phyloP scores from a whole-genome alignment of 2,113 vertebrate genomes.

The Panthera uncia region DNA sequence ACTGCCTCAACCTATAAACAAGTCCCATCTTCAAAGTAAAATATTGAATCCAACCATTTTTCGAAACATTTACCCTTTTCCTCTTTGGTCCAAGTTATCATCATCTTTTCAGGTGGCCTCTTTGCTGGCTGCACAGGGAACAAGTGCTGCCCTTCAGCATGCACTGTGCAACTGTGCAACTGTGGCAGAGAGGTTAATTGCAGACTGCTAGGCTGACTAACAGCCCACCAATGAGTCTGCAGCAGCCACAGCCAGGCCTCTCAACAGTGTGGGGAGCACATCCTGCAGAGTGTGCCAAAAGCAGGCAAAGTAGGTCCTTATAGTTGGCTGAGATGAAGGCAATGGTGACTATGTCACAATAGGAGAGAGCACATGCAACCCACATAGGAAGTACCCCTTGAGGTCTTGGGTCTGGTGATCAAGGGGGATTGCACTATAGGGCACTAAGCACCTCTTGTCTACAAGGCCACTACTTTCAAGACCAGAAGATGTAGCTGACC shows the following conservation, averaged over 20 bases:
- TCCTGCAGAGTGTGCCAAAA: background rate
- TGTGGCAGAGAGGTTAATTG: background rate
- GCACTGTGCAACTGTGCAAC: background rate
- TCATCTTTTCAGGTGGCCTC: background rate
- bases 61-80: background rate
- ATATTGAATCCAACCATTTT: constrained; percentile 30
- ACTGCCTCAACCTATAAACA: background rate
- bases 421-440: background rate
- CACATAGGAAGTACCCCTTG: background rate
- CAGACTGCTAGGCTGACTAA: background rate
- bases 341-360: background rate
- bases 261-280: background rate
- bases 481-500: background rate
- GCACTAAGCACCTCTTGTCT: background rate
- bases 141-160: background rate
- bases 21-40: background rate
- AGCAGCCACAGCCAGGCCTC: background rate
- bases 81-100: background rate
- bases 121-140: background rate
- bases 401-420: background rate
- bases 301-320: background rate
- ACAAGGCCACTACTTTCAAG: background rate
- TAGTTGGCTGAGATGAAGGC: background rate
- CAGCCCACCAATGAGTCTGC: background rate
- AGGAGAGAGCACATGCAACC: background rate